These are phyloP conservation scores for mouse (Mus musculus) DNA, from an alignment of 2,113 vertebrate genomes.

Conservation along the genomic window DNA sequence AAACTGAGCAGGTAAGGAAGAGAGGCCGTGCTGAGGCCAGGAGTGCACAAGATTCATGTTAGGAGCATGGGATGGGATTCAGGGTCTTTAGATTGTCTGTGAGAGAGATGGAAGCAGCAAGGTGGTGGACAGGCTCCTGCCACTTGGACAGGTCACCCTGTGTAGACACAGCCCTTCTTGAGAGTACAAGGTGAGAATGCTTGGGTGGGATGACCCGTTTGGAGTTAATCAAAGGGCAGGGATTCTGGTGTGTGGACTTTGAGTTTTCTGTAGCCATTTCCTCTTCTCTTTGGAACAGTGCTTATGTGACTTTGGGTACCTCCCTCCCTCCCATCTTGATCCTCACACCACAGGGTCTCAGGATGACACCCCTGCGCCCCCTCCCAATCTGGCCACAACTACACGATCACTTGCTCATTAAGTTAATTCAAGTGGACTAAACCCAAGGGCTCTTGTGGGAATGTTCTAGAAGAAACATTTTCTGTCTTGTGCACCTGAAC, in stretches of 20 bases:
- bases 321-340: background rate
- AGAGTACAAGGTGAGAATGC: no score
- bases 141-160: rapidly evolving
- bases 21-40: background rate
- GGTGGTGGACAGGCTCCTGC: background rate
- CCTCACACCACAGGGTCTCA: background rate
- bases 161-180: background rate
- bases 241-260: background rate
- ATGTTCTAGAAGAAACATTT: background rate
- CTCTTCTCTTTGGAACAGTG: background rate
- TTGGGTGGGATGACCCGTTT: background rate
- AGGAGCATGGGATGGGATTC: no score
- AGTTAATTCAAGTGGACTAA: background rate
- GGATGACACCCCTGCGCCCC: rapidly evolving
- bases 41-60: rapidly evolving
- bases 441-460: background rate
- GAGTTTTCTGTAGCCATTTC: background rate
- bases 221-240: background rate
- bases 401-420: background rate
- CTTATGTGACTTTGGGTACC: background rate
- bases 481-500: conserved; percentile 30
- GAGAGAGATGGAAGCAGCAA: background rate
- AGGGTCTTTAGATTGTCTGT: background rate
- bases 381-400: background rate
- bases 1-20: background rate